phyloP scores from a whole-genome alignment of 2,113 vertebrate genomes.

The Oryzias melastigma region DNA sequence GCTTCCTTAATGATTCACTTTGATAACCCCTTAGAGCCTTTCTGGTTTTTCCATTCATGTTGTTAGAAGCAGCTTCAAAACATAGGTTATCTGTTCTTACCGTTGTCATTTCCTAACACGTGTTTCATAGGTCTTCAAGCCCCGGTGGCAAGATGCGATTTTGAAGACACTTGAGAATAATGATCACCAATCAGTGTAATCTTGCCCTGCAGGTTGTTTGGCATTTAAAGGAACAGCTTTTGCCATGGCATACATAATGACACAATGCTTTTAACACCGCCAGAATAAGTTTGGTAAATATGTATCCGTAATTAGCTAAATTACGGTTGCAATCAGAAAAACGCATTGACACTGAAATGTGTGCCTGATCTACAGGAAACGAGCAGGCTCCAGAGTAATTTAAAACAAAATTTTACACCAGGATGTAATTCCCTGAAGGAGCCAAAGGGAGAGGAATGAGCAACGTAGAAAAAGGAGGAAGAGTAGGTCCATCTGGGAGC shows the following conservation, averaged over 20 bases:
- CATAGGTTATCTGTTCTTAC: conserved; percentile 17
- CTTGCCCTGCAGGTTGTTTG: conserved; percentile 30
- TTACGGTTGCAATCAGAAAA: neutral
- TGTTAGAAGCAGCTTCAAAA: conserved; percentile 36
- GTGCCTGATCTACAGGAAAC: neutral
- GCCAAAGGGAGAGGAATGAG: neutral
- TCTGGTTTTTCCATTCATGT: conserved; percentile 50
- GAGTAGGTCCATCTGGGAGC: conserved; percentile 15
- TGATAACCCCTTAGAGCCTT: conserved; percentile 44
- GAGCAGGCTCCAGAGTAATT: neutral
- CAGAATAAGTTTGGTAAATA: conserved; percentile 20
- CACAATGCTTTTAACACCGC: conserved; percentile 12
- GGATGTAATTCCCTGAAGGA: conserved; percentile 4
- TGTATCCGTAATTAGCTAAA: conserved; percentile 10
- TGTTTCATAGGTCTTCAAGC: conserved; percentile 29
- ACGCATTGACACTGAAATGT: neutral
- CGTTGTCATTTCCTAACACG: conserved; percentile 36
- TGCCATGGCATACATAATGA: conserved; percentile 32
- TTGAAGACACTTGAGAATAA: conserved; percentile 47
- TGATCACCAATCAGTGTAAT: conserved; percentile 51
- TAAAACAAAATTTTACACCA: neutral
- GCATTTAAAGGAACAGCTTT: conserved; percentile 42
- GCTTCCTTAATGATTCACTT: conserved; percentile 11
- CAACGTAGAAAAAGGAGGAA: conserved; percentile 10
- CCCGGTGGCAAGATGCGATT: conserved; percentile 24